phyloP scores from a whole-genome alignment of 2,797 vertebrate genomes.

The Bovichtus variegatus region DNA sequence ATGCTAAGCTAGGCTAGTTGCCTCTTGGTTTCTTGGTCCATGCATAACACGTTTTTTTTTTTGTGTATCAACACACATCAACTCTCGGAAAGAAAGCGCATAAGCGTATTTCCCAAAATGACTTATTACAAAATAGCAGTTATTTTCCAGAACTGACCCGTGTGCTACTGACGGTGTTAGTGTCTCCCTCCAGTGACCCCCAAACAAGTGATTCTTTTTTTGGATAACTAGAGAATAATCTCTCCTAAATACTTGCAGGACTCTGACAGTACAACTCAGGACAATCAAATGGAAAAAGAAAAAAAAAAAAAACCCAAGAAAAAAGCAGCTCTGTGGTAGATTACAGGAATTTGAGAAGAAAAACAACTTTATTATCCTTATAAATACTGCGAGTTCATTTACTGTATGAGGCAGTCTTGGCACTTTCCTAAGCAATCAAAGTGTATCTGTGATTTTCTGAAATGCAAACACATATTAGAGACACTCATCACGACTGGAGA shows the following conservation, averaged over 20 bases:
- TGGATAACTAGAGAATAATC: background rate
- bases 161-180: background rate
- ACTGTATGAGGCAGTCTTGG: slow-evolving; percentile 38
- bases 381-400: slow-evolving; percentile 44
- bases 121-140: no score
- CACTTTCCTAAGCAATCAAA: slow-evolving; percentile 34
- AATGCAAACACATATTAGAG: slow-evolving; percentile 58
- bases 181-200: slow-evolving; percentile 13
- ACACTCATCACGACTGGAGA: slow-evolving; percentile 42
- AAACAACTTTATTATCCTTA: slow-evolving; percentile 22
- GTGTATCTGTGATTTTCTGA: slow-evolving; percentile 56
- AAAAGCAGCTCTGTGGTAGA: slow-evolving; percentile 34
- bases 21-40: background rate
- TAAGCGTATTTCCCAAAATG: no score
- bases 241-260: slow-evolving; percentile 15
- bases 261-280: slow-evolving; percentile 15
- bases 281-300: slow-evolving; percentile 10
- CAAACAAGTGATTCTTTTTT: slow-evolving; percentile 19
- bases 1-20: slow-evolving; percentile 36
- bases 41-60: no score
- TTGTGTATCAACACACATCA: no score
- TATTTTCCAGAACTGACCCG: no score
- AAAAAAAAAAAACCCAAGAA: background rate
- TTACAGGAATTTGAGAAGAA: slow-evolving; percentile 25
- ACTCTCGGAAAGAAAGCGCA: background rate